Conservation (phyloP, 2,113 vertebrate genomes). For the Alethe diademata region DNA sequence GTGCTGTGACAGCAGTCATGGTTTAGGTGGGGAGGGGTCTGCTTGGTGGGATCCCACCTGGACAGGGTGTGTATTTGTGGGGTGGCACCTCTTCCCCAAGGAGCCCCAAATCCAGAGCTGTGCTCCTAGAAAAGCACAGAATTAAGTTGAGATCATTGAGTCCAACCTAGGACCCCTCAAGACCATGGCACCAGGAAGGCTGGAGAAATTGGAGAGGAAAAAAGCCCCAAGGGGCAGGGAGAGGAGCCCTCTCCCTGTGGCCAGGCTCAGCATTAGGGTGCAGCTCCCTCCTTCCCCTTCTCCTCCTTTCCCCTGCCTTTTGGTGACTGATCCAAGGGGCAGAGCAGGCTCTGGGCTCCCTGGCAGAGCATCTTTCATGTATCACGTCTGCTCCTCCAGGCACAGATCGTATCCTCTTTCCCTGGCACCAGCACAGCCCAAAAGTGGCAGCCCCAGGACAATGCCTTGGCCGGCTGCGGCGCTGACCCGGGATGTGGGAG, state of each 20-base stretch:
- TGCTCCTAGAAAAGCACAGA: not conserved
- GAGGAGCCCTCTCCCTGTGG: not conserved
- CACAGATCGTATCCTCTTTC: not conserved
- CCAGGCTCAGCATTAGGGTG: rapidly evolving
- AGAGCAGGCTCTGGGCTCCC: not conserved
- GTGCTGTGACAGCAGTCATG: rapidly evolving
- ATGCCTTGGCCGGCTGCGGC: not conserved
- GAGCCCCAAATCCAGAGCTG: not conserved
- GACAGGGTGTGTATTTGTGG: rapidly evolving
- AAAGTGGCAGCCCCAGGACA: not conserved
- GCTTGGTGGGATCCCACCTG: rapidly evolving
- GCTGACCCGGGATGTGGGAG: not conserved
- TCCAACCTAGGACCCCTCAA: not conserved
- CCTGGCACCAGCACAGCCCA: not conserved
- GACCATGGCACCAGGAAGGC: not conserved
- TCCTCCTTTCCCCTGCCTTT: not conserved
- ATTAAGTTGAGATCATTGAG: rapidly evolving
- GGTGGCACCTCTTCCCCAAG: not conserved
- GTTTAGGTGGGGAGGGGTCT: not conserved
- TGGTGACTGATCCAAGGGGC: not conserved
- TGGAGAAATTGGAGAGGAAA: not conserved
- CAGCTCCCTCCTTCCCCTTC: not conserved
- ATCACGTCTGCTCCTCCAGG: not conserved
- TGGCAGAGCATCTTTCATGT: not conserved
- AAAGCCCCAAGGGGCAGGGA: not conserved